Conservation (phyloP, 2,888 invertebrate genomes). For the Candidula unifasciata region DNA sequence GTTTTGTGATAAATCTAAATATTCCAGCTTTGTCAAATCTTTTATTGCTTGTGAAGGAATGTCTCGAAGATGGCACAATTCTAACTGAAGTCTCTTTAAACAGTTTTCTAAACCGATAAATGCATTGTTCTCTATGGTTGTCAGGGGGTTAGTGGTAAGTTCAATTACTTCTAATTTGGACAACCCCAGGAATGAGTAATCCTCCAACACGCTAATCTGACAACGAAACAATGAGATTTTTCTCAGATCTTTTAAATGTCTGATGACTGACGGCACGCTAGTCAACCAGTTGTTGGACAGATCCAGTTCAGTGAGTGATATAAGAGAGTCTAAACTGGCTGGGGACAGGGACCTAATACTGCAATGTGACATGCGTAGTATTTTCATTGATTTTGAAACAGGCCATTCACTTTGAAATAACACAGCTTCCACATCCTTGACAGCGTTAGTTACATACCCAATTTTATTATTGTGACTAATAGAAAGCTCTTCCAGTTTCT, state of each 20-base stretch:
- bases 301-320: conserved; percentile 30
- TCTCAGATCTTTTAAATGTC: conserved; percentile 39
- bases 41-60: conserved; percentile 51
- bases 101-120: conserved; percentile 48
- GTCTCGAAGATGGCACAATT: conserved; percentile 42
- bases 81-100: conserved; percentile 40
- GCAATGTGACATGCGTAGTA: conserved; percentile 38
- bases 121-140: conserved; percentile 42
- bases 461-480: conserved; percentile 52
- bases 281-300: conserved; percentile 48
- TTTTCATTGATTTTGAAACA: conserved; percentile 15
- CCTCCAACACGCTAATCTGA: conserved; percentile 44
- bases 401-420: conserved; percentile 40
- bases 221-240: conserved; percentile 50
- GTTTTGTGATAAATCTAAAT: conserved; percentile 52
- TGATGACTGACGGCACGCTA: conserved; percentile 31
- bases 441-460: conserved; percentile 32
- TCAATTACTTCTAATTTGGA: conserved; percentile 41
- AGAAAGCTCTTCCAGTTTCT: conserved; percentile 46
- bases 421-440: conserved; percentile 7
- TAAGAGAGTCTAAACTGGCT: background rate
- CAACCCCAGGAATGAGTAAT: conserved; percentile 44
- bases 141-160: conserved; percentile 37
- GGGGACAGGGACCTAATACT: conserved; percentile 24
- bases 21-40: conserved; percentile 43